A percentile compares a stretch with the other conserved stretches of the same genome.
phyloP scores from a whole-genome alignment of 1,140 invertebrate species.

The Megathymus violae region DNA sequence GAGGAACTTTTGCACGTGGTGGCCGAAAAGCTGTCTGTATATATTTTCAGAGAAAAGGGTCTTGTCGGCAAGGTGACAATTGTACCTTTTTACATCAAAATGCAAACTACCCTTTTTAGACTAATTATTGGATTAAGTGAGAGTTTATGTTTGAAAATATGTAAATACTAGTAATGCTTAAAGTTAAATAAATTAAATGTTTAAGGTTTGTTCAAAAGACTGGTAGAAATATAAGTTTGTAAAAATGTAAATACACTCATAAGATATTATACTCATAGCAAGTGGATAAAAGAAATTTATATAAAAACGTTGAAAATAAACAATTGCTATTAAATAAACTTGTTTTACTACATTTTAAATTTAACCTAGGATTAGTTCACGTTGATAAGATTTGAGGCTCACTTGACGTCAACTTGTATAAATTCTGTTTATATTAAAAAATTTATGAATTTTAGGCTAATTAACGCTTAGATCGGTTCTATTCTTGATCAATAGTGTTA shows the following conservation, averaged over 20 bases:
- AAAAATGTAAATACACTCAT: constrained; percentile 53
- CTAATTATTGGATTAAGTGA: not conserved
- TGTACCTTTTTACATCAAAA: constrained; percentile 91
- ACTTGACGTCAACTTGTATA: no score
- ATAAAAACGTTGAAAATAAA: constrained; percentile 43
- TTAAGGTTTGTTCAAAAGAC: constrained; percentile 48
- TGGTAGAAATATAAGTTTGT: constrained; percentile 52
- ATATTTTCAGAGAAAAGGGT: constrained; percentile 90
- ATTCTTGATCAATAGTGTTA: no score
- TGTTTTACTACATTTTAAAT: not conserved
- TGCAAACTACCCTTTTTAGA: constrained; percentile 85
- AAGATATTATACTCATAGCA: constrained; percentile 20
- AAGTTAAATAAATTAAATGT: constrained; percentile 18
- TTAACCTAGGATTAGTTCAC: no score
- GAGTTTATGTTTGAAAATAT: constrained; percentile 29
- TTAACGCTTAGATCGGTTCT: no score
- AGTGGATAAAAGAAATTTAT: constrained; percentile 30
- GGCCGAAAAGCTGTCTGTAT: constrained; percentile 86
- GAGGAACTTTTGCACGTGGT: constrained; percentile 79
- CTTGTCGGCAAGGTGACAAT: constrained; percentile 90
- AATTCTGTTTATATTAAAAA: no score
- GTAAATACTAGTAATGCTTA: constrained; percentile 35
- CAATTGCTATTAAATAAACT: constrained; percentile 4
- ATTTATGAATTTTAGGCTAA: no score
- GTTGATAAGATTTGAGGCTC: no score